Evolutionary conservation across 2,797 vertebrate genomes (phyloP).

Genomic region (Mastacembelus armatus): DNA sequence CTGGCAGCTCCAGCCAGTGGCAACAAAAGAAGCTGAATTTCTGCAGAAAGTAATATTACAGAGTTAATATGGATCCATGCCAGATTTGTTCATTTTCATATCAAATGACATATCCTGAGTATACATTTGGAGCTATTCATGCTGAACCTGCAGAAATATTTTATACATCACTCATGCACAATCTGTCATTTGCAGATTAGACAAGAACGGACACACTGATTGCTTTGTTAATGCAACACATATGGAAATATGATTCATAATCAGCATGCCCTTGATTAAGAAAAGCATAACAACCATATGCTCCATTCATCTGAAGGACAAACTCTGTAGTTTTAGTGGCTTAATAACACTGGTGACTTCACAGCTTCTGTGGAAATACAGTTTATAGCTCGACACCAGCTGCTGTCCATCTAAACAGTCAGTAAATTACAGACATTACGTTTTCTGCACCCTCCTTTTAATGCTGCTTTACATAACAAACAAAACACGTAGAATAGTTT

Average conservation of each 20-base stretch:
- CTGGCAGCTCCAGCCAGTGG: constrained; percentile 28
- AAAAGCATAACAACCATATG: constrained; percentile 36
- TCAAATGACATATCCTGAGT: constrained; percentile 17
- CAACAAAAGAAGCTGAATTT: constrained; percentile 38
- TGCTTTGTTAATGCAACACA: constrained; percentile 40
- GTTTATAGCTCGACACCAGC: constrained; percentile 12
- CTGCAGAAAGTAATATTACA: constrained; percentile 40
- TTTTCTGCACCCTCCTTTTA: not conserved
- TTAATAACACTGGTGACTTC: not conserved
- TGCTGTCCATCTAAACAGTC: constrained; percentile 5
- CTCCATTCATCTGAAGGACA: not conserved
- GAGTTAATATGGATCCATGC: constrained; percentile 2
- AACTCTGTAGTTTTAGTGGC: not conserved
- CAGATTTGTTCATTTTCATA: constrained; percentile 39
- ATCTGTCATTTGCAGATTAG: constrained; percentile 27
- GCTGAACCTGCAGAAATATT: constrained; percentile 6
- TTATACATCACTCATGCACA: not conserved
- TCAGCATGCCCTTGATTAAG: constrained; percentile 31
- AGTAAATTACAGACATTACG: not conserved
- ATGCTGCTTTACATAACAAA: too few species aligned
- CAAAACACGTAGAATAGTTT: too few species aligned
- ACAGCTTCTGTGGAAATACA: constrained; percentile 11
- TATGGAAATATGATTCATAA: constrained; percentile 53
- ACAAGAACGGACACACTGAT: not conserved
- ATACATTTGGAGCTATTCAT: not conserved